phyloP scores from a whole-genome alignment of 1,140 invertebrate genomes.

The Littorina saxatilis region DNA sequence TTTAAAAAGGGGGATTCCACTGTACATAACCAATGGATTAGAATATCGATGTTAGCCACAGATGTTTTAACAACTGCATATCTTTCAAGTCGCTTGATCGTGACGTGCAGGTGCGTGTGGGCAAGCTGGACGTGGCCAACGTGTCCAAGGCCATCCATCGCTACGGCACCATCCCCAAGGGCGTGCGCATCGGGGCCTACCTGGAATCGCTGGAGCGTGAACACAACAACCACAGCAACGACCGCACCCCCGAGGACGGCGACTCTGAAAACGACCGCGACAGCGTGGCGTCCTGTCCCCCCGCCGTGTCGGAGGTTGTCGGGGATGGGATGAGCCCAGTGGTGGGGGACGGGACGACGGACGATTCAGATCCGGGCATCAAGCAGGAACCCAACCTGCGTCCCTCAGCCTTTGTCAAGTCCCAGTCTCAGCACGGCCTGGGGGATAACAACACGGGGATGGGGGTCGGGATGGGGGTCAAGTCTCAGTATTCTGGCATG shows the following conservation, averaged over 20 bases:
- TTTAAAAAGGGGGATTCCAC: no score
- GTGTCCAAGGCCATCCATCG: slow-evolving; percentile 96
- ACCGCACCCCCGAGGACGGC: slow-evolving; percentile 60
- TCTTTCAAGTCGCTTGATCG: no score
- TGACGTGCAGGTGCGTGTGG: slow-evolving; percentile 57
- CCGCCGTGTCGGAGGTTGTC: slow-evolving; percentile 42
- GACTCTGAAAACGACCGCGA: slow-evolving; percentile 69
- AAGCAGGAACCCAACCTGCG: slow-evolving; percentile 69
- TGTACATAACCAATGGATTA: no score
- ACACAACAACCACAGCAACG: slow-evolving; percentile 53
- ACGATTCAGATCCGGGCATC: slow-evolving; percentile 58
- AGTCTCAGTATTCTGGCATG: slow-evolving; percentile 62
- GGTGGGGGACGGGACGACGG: slow-evolving; percentile 35
- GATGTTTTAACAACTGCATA: no score
- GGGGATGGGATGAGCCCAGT: slow-evolving; percentile 33
- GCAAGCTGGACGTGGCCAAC: slow-evolving; percentile 94
- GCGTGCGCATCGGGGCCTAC: slow-evolving; percentile 95
- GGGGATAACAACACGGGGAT: slow-evolving; percentile 42
- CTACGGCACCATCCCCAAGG: slow-evolving; percentile 97
- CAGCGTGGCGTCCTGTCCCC: slow-evolving; percentile 67
- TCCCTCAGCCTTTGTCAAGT: slow-evolving; percentile 70
- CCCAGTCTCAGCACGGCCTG: slow-evolving; percentile 70
- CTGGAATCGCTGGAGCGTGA: slow-evolving; percentile 86
- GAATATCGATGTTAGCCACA: no score
- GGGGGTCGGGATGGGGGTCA: neutral